Evolutionary conservation across 2,113 vertebrate genomes (phyloP), one percentile per base, ranked within the genome.

Genomic region (Leptodactylus fuscus): DNA sequence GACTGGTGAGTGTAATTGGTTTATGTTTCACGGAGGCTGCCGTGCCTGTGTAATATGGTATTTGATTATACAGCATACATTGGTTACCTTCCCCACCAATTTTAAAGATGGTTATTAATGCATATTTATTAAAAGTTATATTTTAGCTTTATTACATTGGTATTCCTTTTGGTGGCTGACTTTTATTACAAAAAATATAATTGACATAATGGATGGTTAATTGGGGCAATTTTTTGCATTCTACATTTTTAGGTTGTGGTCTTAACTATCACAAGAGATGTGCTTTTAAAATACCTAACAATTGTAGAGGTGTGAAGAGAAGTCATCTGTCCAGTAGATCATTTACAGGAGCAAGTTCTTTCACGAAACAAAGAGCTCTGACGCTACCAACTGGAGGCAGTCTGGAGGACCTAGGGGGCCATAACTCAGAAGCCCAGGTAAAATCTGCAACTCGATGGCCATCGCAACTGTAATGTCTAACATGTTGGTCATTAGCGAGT

Each of bases 231-330:
- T 34, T 29, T 75, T 16, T 49, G 12, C 22, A 79, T 29, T 51
- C 10, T 71, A n/a, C n/a, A n/a, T n/a, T 77, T 55, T 53, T 90
- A 98, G 96, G 97, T 71, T 98, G 97, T 70, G 97, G 97, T 12
- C 91, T 98, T 46, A 98, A 98, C 91, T 98, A 97, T 90, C 97
- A 98, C 91, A 98, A 98, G 69, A 95, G 97, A 62, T 98, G 97
- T 1, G 97, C 97, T 36, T 98, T 97, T 92, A 97, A 93, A 90
- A 97, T 98, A 87, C 97, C 97, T 0, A 98, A 98, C 89, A 98
- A 98, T 91, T 98, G 97, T 91, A 97, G 95, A 0, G 96, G 96
- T 0, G 96, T 96, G 1, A 94, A 96, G 0, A 98, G 97, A 60
- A 89, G 96, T 0, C 95, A 96, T 2, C 92, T 97, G 49, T 98